Evolutionary conservation across 2,888 invertebrate species (phyloP).

Genomic region (Pseudanteris insignis): DNA sequence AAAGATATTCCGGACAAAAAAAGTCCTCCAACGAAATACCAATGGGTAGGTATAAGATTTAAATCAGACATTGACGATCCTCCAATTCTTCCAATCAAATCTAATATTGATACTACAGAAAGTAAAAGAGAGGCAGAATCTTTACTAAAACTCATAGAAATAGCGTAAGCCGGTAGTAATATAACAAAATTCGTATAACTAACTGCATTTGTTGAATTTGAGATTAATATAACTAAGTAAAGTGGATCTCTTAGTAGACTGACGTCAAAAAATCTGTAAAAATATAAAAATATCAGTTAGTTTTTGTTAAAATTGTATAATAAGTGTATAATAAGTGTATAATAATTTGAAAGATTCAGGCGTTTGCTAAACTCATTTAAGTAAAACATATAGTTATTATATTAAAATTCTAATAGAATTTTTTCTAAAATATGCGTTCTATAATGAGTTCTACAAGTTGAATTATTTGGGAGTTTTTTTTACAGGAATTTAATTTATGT

Average conservation of each 20-base stretch:
- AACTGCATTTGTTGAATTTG: constrained; percentile 86
- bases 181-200: constrained; percentile 89
- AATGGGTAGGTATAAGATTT: constrained; percentile 79
- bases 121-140: constrained; percentile 77
- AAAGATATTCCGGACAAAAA: constrained; percentile 81
- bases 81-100: constrained; percentile 83
- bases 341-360: no score
- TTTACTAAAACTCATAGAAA: constrained; percentile 75
- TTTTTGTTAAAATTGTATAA: no score
- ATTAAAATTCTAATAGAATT: no score
- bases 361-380: no score
- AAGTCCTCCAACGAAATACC: constrained; percentile 84
- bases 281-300: no score
- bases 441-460: no score
- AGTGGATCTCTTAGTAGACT: constrained; percentile 80
- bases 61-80: constrained; percentile 86
- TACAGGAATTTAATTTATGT: no score
- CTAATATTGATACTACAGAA: constrained; percentile 82
- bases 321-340: no score
- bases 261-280: constrained; percentile 77
- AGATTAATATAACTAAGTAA: constrained; percentile 83
- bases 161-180: constrained; percentile 80
- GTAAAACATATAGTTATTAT: no score
- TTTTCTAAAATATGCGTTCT: no score
- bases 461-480: no score